These are phyloP conservation scores for Sitta europaea DNA, from an alignment of 2,113 vertebrate genomes.

Conservation along the genomic window DNA sequence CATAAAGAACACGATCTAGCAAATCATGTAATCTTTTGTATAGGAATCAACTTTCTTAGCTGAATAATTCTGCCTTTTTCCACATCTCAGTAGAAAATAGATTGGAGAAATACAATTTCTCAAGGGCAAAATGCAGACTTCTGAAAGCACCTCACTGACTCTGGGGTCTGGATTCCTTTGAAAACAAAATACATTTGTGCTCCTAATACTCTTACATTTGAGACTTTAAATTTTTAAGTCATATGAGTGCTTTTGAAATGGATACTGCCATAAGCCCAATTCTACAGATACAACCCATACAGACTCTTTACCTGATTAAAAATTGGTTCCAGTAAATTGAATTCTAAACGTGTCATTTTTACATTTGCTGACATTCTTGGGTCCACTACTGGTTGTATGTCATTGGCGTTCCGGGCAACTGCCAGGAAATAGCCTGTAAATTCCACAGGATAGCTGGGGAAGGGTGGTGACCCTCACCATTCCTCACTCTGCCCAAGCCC, in stretches of 20 bases:
- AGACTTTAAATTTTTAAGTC: not conserved
- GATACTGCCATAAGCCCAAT: not conserved
- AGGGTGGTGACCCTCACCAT: not conserved
- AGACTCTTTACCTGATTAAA: conserved; percentile 47
- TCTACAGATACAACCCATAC: conserved; percentile 17
- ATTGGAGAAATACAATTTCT: conserved; percentile 39
- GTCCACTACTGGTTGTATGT: not conserved
- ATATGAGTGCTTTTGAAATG: conserved; percentile 23
- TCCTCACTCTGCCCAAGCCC: not conserved
- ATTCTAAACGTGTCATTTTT: conserved; percentile 45
- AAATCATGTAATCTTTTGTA: conserved; percentile 30
- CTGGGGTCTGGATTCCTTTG: conserved; percentile 8
- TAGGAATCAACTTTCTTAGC: conserved; percentile 10
- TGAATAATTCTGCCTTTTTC: conserved; percentile 19
- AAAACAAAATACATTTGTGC: conserved; percentile 20
- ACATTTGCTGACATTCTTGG: conserved; percentile 13
- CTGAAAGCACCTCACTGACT: conserved; percentile 1
- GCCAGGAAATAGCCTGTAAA: not conserved
- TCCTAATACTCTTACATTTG: conserved; percentile 25
- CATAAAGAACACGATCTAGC: conserved; percentile 23
- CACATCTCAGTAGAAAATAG: not conserved
- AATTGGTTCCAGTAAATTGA: conserved; percentile 47
- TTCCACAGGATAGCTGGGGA: not conserved
- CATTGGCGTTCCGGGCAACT: not conserved
- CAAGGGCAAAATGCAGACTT: conserved; percentile 41